Evolutionary conservation across 2,888 invertebrate genomes (phyloP).

Genomic region (Leptinotarsa rubiginosa): DNA sequence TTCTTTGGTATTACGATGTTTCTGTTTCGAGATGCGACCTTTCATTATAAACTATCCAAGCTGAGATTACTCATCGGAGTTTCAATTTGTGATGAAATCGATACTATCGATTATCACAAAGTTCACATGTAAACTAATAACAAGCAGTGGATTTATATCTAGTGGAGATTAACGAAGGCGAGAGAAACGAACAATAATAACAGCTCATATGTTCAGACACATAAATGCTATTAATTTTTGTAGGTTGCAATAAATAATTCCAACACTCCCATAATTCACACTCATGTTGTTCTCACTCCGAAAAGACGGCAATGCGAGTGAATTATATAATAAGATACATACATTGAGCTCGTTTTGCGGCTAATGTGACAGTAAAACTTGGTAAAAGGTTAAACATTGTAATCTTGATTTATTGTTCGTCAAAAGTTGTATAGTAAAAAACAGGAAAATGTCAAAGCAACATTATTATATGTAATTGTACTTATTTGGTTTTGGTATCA

Average conservation of each 20-base stretch:
- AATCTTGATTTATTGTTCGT: neutral
- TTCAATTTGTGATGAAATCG: too few relatives aligned
- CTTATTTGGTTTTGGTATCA: too few relatives aligned
- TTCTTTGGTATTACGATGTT: too few relatives aligned
- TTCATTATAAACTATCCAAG: too few relatives aligned
- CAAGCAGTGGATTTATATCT: neutral
- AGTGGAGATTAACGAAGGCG: neutral
- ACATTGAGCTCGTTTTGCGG: neutral
- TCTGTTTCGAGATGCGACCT: too few relatives aligned
- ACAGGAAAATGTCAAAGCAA: neutral
- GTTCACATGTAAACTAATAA: neutral
- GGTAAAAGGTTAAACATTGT: neutral
- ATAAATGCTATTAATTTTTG: slow-evolving; percentile 6
- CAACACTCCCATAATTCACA: slow-evolving; percentile 12
- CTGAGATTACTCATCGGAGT: too few relatives aligned
- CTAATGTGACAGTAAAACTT: slow-evolving; percentile 8
- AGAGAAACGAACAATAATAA: neutral
- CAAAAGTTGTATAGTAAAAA: neutral
- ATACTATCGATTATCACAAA: too few relatives aligned
- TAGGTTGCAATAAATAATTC: slow-evolving; percentile 14
- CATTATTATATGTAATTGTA: too few relatives aligned
- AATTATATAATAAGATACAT: neutral
- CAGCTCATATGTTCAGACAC: neutral
- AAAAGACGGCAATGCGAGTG: neutral
- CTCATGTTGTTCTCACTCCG: neutral